Evolutionary conservation across 2,797 vertebrate genomes (phyloP).

Genomic region (Poecilia velifera): DNA sequence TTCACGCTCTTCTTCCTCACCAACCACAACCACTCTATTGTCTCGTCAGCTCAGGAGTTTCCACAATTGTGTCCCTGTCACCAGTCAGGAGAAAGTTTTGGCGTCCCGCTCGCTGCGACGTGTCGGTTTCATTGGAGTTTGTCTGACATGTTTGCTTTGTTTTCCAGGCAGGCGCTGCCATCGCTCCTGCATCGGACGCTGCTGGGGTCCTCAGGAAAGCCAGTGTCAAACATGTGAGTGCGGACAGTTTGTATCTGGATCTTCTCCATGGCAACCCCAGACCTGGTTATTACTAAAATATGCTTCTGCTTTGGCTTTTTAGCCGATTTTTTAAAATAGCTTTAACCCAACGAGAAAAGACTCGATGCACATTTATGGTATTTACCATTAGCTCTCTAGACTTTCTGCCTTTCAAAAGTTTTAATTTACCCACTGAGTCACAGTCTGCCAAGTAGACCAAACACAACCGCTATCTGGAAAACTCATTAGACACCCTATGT

Average conservation of each 20-base stretch:
- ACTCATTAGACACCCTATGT: too few species aligned
- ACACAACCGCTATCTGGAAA: too few species aligned
- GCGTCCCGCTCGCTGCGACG: neutral
- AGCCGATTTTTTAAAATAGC: neutral
- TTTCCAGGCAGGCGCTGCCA: slow-evolving; percentile 91
- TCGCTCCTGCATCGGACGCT: slow-evolving; percentile 92
- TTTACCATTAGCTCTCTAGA: too few species aligned
- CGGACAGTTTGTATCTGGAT: slow-evolving; percentile 2
- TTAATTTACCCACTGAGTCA: neutral
- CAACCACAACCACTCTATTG: slow-evolving; percentile 46
- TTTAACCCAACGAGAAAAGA: neutral
- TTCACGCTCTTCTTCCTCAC: slow-evolving; percentile 38
- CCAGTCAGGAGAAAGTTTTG: slow-evolving; percentile 7
- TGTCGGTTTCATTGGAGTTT: slow-evolving; percentile 23
- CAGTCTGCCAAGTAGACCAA: too few species aligned
- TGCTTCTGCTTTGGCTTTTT: neutral
- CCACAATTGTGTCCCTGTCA: slow-evolving; percentile 49
- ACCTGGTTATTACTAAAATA: neutral
- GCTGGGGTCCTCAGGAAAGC: slow-evolving; percentile 93
- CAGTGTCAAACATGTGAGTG: slow-evolving; percentile 97
- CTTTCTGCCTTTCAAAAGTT: neutral
- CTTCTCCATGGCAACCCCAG: neutral
- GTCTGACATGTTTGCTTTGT: slow-evolving; percentile 19
- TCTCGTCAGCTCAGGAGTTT: slow-evolving; percentile 43
- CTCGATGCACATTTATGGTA: neutral